phyloP scores from a whole-genome alignment of 2,113 vertebrate species.

The Coracopsis vasa region DNA sequence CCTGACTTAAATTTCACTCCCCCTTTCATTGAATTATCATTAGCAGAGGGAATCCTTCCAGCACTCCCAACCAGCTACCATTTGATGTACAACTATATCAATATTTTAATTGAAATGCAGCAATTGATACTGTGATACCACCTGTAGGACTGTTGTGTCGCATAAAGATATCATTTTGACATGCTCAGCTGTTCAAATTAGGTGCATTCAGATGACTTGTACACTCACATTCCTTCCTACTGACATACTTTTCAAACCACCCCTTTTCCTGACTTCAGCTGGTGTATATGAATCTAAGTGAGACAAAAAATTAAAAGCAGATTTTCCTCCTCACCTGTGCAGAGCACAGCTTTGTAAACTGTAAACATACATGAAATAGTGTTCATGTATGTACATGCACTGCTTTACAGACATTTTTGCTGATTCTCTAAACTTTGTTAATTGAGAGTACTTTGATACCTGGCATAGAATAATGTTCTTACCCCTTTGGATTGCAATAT shows the following conservation, averaged over 20 bases:
- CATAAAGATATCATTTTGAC: not conserved
- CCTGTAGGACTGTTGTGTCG: not conserved
- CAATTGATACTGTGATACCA: not conserved
- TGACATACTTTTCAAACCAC: not conserved
- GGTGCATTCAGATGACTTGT: not conserved
- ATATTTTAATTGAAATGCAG: not conserved
- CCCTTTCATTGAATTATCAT: not conserved
- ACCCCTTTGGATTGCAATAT: not conserved
- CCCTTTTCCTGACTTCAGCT: not conserved
- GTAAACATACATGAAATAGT: no score
- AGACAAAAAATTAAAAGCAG: not conserved
- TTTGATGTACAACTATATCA: not conserved
- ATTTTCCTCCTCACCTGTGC: not conserved
- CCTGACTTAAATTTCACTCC: not conserved
- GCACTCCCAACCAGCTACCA: not conserved
- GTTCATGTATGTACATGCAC: not conserved
- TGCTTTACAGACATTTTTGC: not conserved
- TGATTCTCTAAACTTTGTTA: not conserved
- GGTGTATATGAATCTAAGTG: not conserved
- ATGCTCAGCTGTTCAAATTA: not conserved
- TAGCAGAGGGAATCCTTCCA: not conserved
- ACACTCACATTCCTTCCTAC: not conserved
- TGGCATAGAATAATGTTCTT: not conserved
- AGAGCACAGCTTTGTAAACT: not conserved
- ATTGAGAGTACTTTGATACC: not conserved